Evolutionary conservation across 2,113 vertebrate genomes (phyloP), one percentile per base, ranked within the genome.

Genomic region (Megaleporinus macrocephalus): DNA sequence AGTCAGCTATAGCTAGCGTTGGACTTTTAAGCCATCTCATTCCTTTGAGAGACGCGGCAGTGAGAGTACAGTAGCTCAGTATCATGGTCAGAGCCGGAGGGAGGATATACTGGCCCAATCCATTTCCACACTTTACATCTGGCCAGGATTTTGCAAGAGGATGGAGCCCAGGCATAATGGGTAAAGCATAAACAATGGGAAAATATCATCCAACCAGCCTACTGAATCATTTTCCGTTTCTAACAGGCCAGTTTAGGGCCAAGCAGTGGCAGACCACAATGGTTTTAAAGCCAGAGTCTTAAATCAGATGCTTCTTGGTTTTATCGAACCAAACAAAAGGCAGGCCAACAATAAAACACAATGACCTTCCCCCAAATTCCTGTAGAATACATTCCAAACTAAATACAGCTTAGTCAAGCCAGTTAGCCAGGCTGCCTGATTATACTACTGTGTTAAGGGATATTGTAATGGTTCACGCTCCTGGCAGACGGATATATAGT

Each of bases 401-500:
- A 5, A 20, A 22, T 33, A 7, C 36, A 16, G 13, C 29, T 29
- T 65, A 65, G 62, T 29, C 44, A 53, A 11, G 47, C 22, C 18
- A 24, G 59, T 29, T 68, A 36, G 70, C 44, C 61, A 74, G 61
- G 11, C 57, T 20, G 55, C 72, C 47, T 65, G 18, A 65, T 49
- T 16, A 29, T 44, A 80, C 12, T 16, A 30, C n/a, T 44, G 33
- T 61, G 71, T 63, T 62, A 69, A 53, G 74, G 18, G n/a, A 61
- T 26, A 61, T 61, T 24, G 22, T 9, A 16, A 41, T 5, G 27
- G 59, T 49, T 61, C 27, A n/a, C 27, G 11, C 72, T 12, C 30
- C 66, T 62, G 63, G 76, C 41, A 87, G 68, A 80, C 69, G 15
- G 63, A 22, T 77, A 78, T 47, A 73, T 61, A 74, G 57, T 83